Conservation (phyloP, 23 tunicate genomes). For the Trididemnum nubilum region DNA sequence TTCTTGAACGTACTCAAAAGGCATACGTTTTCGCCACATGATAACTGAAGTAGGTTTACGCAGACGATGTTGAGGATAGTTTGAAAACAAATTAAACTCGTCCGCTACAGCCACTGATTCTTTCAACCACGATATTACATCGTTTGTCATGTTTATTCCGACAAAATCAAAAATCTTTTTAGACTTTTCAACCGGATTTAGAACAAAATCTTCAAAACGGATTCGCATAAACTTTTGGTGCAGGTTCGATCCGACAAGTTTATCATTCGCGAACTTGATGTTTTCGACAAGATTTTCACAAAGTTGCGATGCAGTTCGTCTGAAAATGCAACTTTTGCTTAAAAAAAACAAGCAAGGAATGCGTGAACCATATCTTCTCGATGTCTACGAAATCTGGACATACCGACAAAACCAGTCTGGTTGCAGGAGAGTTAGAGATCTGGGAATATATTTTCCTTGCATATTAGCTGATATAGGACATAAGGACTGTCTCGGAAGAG, state of each 20-base stretch:
- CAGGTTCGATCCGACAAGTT: not conserved
- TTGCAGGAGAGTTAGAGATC: no score
- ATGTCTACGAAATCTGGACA: no score
- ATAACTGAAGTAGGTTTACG: constrained; percentile 2
- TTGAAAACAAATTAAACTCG: not conserved
- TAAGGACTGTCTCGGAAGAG: no score
- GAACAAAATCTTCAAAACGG: constrained; percentile 21
- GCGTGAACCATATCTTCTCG: no score
- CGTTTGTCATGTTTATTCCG: not conserved
- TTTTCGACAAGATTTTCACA: constrained; percentile 12
- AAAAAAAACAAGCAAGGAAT: no score
- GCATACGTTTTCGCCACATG: not conserved
- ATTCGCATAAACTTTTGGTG: constrained; percentile 8
- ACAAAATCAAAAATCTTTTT: constrained; percentile 19
- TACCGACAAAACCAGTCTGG: no score
- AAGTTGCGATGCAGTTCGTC: not conserved
- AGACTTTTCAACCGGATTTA: not conserved
- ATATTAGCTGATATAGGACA: no score
- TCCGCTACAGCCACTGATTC: not conserved
- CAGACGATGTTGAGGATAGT: not conserved
- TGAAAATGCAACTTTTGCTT: constrained; percentile 1
- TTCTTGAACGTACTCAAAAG: constrained; percentile 5
- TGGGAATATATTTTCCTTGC: no score
- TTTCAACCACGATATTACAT: not conserved
- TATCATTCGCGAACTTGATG: constrained; percentile 13